Evolutionary conservation across 2,888 invertebrate species (phyloP).

Genomic region (Gari tellinella): DNA sequence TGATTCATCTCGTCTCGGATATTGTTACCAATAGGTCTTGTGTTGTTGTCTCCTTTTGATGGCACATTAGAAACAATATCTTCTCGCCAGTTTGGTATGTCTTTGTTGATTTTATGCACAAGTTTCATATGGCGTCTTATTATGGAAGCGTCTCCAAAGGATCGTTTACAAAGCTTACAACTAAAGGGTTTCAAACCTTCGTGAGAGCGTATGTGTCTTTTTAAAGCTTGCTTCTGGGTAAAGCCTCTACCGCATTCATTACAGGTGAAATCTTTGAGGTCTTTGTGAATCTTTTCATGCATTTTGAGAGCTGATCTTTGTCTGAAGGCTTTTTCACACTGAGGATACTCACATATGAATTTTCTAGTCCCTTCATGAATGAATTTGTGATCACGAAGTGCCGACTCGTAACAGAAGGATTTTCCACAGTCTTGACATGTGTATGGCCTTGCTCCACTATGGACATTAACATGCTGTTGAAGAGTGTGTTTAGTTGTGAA

Average conservation of each 20-base stretch:
- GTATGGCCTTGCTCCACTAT: conserved; percentile 72
- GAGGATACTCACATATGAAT: conserved; percentile 78
- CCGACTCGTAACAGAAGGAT: conserved; percentile 74
- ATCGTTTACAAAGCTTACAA: conserved; percentile 83
- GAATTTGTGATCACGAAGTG: conserved; percentile 77
- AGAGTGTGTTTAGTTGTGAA: conserved; percentile 77
- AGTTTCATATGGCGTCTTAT: conserved; percentile 73
- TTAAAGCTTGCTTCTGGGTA: conserved; percentile 84
- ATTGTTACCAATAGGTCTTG: too few species aligned
- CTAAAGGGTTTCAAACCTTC: conserved; percentile 83
- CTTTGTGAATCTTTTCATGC: conserved; percentile 83
- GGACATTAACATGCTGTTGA: conserved; percentile 73
- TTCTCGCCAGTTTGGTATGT: conserved; percentile 70
- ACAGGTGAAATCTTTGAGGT: conserved; percentile 82
- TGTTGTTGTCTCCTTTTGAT: not conserved
- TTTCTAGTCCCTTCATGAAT: conserved; percentile 80
- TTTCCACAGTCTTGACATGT: conserved; percentile 74
- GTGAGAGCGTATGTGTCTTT: conserved; percentile 84
- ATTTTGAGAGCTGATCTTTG: conserved; percentile 83
- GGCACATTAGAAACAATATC: conserved; percentile 51
- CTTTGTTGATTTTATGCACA: conserved; percentile 75
- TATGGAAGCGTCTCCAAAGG: conserved; percentile 79
- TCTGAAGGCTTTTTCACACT: conserved; percentile 82
- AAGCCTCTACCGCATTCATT: conserved; percentile 84
- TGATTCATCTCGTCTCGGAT: too few species aligned